Evolutionary conservation across 2,797 vertebrate species (phyloP), one percentile per base, ranked within the genome.

Genomic region (Ptychadena robeensis): DNA sequence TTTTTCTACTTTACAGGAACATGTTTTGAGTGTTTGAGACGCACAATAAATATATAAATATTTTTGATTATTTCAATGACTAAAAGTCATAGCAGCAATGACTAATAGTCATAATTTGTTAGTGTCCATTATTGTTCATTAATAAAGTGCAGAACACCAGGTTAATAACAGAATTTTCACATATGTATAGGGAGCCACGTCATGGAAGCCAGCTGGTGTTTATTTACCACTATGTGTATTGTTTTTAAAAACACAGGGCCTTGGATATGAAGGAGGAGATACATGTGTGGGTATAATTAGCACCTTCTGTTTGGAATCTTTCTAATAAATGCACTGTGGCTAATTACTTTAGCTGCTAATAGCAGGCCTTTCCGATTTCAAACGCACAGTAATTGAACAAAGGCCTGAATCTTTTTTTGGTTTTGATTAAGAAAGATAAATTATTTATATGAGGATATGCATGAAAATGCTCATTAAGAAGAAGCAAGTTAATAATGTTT

Each of bases 211-310:
- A 84, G 76, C 76, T 68, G 44, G 70, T 57, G 59, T 73, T 79
- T 79, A 83, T 72, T 72, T 59, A 53, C 64, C 25, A 57, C 40
- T 12, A 35, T 72, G 66, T 48, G 48, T 34, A 28, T 22, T 76
- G 73, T 64, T 40, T 59, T 76, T 74, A 80, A 67, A 79, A 59
- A 74, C 40, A 69, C 76, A 74, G 63, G 44, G 18, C 65, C 7
- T 68, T 66, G 25, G 75, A 9, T 65, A 0, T 81, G 6, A 35
- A 32, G 10, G 15, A 71, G 12, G 66, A 81, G 59, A 35, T 2
- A 28, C 37, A 1, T 0, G 72, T 3, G 68, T 59, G 34, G 77
- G 28, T 22, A 53, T 78, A 76, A 85, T 65, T 63, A 83, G 81
- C 80, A 25, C 79, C 38, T 75, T 73, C 57, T 85, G 0, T 85